phyloP scores from a whole-genome alignment of 2,113 vertebrate species.

The Nipponia nippon region DNA sequence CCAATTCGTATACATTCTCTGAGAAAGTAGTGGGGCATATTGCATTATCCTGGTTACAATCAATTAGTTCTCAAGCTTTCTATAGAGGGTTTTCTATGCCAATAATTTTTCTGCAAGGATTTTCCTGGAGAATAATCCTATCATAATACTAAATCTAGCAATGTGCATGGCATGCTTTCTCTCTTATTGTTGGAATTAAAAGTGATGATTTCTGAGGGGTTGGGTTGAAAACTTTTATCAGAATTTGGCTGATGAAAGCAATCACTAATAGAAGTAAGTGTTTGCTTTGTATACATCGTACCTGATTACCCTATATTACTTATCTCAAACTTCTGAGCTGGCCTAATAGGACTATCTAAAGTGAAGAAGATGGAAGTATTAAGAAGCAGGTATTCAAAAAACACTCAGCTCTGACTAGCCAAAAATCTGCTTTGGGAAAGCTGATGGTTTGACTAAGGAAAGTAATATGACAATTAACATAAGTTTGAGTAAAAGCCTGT shows the following conservation, averaged over 20 bases:
- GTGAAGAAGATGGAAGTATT: background rate
- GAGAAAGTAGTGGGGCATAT: background rate
- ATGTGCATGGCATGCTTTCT: fast-evolving
- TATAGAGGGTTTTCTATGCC: background rate
- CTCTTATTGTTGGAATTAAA: background rate
- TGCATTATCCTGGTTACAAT: background rate
- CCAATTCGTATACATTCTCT: background rate
- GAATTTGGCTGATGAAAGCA: background rate
- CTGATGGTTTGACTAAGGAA: background rate
- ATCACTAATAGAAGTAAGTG: background rate
- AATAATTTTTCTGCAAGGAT: background rate
- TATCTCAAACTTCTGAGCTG: background rate
- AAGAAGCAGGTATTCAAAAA: background rate
- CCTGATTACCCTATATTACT: background rate
- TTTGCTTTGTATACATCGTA: background rate
- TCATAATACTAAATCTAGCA: background rate
- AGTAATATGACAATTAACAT: background rate
- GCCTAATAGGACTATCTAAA: background rate
- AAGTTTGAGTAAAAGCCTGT: background rate
- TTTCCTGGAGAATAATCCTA: background rate
- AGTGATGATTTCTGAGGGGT: background rate
- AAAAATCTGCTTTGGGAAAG: background rate
- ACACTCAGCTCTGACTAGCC: background rate
- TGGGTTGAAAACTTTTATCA: background rate
- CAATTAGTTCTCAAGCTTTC: background rate